Evolutionary conservation across 2,888 invertebrate genomes (phyloP).

Genomic region (Celastrina argiolus): DNA sequence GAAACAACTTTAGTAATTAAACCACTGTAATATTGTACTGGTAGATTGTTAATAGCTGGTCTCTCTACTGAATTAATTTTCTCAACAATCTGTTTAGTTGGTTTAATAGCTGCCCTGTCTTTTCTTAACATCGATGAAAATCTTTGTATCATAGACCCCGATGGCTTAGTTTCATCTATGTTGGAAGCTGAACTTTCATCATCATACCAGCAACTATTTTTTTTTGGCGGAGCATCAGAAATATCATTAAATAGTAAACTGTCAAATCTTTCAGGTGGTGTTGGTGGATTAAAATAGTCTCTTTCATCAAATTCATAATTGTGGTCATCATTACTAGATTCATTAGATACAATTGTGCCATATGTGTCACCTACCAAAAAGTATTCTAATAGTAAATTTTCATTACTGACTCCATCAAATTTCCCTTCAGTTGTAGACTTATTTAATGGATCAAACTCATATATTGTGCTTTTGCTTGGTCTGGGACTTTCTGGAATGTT

Average conservation of each 20-base stretch:
- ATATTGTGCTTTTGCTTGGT: conserved; percentile 79
- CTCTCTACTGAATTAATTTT: conserved; percentile 62
- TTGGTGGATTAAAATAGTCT: conserved; percentile 76
- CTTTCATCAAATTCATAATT: conserved; percentile 56
- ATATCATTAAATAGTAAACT: conserved; percentile 73
- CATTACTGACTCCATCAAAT: conserved; percentile 76
- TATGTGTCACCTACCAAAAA: conserved; percentile 83
- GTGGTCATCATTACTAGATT: conserved; percentile 52
- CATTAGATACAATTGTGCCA: conserved; percentile 75
- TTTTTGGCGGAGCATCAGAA: conserved; percentile 42
- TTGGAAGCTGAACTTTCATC: conserved; percentile 36
- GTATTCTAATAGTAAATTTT: conserved; percentile 81
- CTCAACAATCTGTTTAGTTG: conserved; percentile 42
- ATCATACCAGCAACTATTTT: conserved; percentile 64
- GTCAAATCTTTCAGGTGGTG: conserved; percentile 80
- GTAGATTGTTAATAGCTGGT: conserved; percentile 69
- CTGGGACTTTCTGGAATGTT: conserved; percentile 38
- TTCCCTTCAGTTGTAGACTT: conserved; percentile 43
- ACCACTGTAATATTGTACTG: conserved; percentile 77
- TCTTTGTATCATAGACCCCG: conserved; percentile 56
- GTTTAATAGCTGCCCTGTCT: conserved; percentile 63
- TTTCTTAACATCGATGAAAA: conserved; percentile 70
- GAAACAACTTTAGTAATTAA: conserved; percentile 77
- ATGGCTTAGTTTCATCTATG: conserved; percentile 45
- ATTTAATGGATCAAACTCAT: conserved; percentile 84